Base-by-base conservation (phyloP, 2,113 vertebrate species). In the Noctilio leporinus region DNA sequence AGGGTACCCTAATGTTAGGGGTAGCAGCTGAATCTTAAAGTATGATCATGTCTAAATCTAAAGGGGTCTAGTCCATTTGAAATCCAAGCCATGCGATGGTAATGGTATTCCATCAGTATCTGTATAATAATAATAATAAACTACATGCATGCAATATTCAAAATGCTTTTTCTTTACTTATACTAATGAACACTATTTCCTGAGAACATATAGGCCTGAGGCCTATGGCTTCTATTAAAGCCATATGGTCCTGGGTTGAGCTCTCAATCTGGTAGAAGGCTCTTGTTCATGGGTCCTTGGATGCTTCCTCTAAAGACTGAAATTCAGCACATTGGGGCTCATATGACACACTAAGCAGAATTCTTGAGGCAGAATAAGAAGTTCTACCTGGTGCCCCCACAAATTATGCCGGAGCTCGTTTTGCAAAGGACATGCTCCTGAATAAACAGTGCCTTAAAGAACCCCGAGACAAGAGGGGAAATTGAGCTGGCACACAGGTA, bases 341-440 rank as follows among this genome's bases (percentile, higher is more conserved):
- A 5, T 1, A 10, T 9, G 8, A 3, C 9, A 24, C 30, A 6
- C 4, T 17, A 53, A 40, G 5, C 2, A 7, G 43, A 43, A 38
- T 9, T 11, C 12, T 7, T 47, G 33, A 35, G 1, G 53, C 5
- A 80, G 57, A 24, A 14, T 7, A 49, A 10, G 4, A n/a, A 69
- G 1, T 26, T 17, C 47, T 43, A 7, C 5, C 33, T 80, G 20
- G 15, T 26, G 4, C 69, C 49, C 11, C 28, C 26, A 43, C 33
- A 7, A 40, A 17, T 26, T 87, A 45, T 0, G 3, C 12, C 15
- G 16, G 75, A 53, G 7, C 12, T 72, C 12, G 19, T 49, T 47
- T 10, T 38, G 33, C 1, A 55, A 59, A 38, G 7, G 26, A 33
- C 3, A 9, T 1, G 26, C 14, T 80, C 22, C 47, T 20, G 6